phyloP scores from a whole-genome alignment of 2,797 vertebrate species.

The Pseudotriccus pelzelni region DNA sequence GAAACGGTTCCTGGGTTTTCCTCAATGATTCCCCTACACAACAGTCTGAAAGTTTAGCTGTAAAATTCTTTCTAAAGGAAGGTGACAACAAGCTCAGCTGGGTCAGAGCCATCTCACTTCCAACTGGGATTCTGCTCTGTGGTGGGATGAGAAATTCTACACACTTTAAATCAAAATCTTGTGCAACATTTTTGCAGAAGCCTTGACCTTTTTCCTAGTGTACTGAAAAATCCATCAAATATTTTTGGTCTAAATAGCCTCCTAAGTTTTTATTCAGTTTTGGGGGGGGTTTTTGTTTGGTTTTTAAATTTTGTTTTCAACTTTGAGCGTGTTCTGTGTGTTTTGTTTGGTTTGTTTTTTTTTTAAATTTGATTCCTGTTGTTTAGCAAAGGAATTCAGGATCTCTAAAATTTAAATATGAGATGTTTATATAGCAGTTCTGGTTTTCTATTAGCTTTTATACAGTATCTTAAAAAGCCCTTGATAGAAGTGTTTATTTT shows the following conservation, averaged over 20 bases:
- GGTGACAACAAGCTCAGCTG: background rate
- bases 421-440: slow-evolving; percentile 76
- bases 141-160: background rate
- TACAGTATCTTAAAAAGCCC: slow-evolving; percentile 68
- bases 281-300: no score
- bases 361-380: slow-evolving; percentile 55
- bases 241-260: slow-evolving; percentile 68
- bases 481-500: slow-evolving; percentile 79
- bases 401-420: slow-evolving; percentile 74
- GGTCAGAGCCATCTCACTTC: background rate
- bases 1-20: background rate
- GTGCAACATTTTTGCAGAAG: slow-evolving; percentile 54
- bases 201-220: slow-evolving; percentile 27
- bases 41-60: background rate
- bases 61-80: background rate
- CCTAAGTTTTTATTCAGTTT: slow-evolving; percentile 37
- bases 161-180: slow-evolving; percentile 46
- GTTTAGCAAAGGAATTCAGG: slow-evolving; percentile 64
- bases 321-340: slow-evolving; percentile 37
- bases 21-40: background rate
- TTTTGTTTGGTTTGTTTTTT: background rate
- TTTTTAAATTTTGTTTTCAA: slow-evolving; percentile 22
- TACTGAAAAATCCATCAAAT: slow-evolving; percentile 22
- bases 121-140: background rate
- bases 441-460: slow-evolving; percentile 80